A percentile compares a stretch with the other conserved stretches of the same genome.
Conservation (phyloP, 2,113 vertebrate genomes). For the Azemiops feae region DNA sequence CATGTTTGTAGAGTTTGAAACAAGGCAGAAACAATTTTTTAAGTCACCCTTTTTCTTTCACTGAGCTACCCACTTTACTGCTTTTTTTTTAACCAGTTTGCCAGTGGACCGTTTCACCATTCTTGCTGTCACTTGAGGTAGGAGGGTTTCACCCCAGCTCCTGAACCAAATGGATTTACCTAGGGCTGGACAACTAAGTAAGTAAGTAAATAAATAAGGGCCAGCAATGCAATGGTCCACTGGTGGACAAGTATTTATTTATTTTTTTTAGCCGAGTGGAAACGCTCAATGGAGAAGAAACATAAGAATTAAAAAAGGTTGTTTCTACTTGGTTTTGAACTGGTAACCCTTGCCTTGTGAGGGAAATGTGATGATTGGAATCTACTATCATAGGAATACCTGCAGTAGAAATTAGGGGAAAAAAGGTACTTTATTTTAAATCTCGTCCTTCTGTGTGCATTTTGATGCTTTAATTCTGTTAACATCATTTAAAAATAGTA, state of each 20-base stretch:
- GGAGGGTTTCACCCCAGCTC: not conserved
- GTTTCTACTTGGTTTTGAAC: not conserved
- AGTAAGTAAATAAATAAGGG: not conserved
- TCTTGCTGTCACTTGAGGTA: not conserved
- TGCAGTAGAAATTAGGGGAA: not conserved
- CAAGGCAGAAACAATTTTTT: not conserved
- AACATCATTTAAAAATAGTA: not conserved
- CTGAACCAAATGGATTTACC: not conserved
- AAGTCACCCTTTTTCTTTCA: not conserved
- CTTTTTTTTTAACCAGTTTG: not conserved
- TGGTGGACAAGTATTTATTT: not conserved
- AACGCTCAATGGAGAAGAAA: not conserved
- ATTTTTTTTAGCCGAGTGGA: not conserved
- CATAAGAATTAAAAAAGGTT: not conserved
- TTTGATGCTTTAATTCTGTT: not conserved
- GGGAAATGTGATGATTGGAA: not conserved
- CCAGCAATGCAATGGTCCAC: not conserved
- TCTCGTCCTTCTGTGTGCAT: not conserved
- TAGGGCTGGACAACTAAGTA: not conserved
- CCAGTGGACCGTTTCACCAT: not conserved
- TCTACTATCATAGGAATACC: not conserved
- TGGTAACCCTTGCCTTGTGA: not conserved
- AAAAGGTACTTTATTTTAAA: not conserved
- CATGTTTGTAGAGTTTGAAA: not conserved
- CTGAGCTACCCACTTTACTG: not conserved